phyloP scores from a whole-genome alignment of 2,113 vertebrate species.

The Microcebus murinus region DNA sequence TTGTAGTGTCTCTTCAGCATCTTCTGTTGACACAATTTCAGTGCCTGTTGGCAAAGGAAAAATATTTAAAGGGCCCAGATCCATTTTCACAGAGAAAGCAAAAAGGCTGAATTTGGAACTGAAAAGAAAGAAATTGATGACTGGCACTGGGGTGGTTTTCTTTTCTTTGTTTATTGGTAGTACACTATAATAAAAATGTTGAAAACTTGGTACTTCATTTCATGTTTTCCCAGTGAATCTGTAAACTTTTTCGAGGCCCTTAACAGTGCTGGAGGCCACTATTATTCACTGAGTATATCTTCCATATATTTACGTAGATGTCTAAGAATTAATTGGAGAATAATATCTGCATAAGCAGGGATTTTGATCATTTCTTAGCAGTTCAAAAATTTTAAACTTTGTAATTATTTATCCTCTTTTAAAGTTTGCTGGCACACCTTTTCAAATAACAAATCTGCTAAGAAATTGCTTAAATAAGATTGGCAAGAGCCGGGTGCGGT shows the following conservation, averaged over 20 bases:
- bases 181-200: neutral
- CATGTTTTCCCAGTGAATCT: neutral
- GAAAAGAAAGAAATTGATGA: neutral
- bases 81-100: neutral
- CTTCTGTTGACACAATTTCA: neutral
- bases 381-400: neutral
- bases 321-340: neutral
- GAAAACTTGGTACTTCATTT: neutral
- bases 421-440: neutral
- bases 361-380: neutral
- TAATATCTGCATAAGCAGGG: neutral
- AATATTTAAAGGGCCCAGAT: neutral
- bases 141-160: neutral
- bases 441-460: neutral
- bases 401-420: neutral
- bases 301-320: neutral
- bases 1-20: neutral
- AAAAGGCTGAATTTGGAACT: neutral
- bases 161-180: neutral
- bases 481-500: no score
- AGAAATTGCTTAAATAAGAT: neutral
- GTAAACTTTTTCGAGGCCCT: neutral
- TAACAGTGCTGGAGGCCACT: neutral
- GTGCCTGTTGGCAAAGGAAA: neutral
- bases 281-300: neutral